Evolutionary conservation across 2,888 invertebrate genomes (phyloP).

Genomic region (Sicus ferrugineus): DNA sequence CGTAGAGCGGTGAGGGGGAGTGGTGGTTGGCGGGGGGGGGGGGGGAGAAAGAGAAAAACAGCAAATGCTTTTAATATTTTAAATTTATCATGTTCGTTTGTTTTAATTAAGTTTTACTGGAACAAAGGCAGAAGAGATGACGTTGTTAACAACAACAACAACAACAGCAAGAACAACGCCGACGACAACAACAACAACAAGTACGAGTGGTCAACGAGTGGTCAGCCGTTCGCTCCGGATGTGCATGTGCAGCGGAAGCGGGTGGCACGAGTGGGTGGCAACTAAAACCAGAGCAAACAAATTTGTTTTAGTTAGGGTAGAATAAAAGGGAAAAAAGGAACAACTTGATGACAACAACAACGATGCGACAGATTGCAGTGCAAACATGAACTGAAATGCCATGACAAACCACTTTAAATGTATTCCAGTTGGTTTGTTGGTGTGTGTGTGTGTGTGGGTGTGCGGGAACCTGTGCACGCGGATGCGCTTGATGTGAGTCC

Average conservation of each 20-base stretch:
- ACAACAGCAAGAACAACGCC: not conserved
- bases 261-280: not conserved
- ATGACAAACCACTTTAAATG: not conserved
- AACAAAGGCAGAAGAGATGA: no score
- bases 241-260: conserved; percentile 2
- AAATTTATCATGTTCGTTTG: conserved; percentile 25
- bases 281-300: not conserved
- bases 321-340: no score
- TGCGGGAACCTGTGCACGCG: not conserved
- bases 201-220: not conserved
- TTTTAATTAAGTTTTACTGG: conserved; percentile 22
- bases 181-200: not conserved
- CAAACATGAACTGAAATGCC: conserved; percentile 3
- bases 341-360: no score
- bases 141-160: not conserved
- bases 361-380: not conserved
- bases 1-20: no score
- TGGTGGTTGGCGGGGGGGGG: no score
- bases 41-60: no score
- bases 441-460: not conserved
- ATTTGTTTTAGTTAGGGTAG: not conserved
- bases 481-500: not conserved
- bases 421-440: not conserved
- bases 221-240: not conserved
- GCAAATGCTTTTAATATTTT: no score